Conservation (phyloP, 2,797 vertebrate species). For the Denticeps clupeoides region DNA sequence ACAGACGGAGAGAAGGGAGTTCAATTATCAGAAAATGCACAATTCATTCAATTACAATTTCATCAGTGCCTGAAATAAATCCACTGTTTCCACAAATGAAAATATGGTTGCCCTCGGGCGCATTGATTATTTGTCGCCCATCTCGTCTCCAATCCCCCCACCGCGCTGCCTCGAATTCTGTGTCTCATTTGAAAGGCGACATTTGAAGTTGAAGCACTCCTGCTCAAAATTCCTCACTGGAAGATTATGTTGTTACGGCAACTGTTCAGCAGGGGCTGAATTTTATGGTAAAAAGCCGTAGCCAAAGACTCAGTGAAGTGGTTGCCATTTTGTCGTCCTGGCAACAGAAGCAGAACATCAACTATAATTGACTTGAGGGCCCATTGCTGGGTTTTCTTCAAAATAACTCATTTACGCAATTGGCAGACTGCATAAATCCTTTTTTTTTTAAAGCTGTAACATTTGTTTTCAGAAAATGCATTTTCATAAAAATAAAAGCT, state of each 20-base stretch:
- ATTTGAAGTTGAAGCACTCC: neutral
- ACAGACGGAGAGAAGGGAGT: neutral
- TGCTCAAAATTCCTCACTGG: neutral
- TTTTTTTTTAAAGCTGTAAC: too few species aligned
- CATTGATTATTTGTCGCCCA: neutral
- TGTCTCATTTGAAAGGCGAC: neutral
- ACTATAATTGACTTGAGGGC: neutral
- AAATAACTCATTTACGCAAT: neutral
- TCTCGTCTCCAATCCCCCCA: neutral
- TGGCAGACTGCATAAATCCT: too few species aligned
- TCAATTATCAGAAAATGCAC: slow-evolving; percentile 1
- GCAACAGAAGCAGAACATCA: neutral
- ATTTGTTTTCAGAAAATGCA: too few species aligned
- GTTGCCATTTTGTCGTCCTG: neutral
- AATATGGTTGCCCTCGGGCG: slow-evolving; percentile 2
- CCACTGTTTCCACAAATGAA: slow-evolving; percentile 4
- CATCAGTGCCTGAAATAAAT: slow-evolving; percentile 4
- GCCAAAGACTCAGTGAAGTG: neutral
- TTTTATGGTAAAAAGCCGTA: neutral
- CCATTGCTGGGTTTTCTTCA: neutral
- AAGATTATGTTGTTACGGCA: neutral
- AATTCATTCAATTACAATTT: slow-evolving; percentile 2
- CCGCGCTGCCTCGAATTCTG: too few species aligned
- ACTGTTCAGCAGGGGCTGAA: neutral
- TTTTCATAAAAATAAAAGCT: too few species aligned